Conservation (phyloP, 2,797 vertebrate genomes). For the Ptychadena robeensis region DNA sequence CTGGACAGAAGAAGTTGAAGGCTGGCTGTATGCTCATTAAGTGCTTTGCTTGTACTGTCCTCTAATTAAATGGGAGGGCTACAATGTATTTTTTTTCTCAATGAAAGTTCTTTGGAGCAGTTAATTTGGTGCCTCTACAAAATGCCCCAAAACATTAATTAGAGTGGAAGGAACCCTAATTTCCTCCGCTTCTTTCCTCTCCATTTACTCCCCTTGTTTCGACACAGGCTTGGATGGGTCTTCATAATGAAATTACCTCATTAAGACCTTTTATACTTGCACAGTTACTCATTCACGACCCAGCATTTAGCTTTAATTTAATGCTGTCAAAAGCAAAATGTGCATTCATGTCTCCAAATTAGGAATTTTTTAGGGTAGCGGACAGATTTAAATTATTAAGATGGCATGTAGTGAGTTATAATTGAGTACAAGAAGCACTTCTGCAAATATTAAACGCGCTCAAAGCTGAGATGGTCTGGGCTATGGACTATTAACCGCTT, state of each 20-base stretch:
- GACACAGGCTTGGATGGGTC: constrained; percentile 83
- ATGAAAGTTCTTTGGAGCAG: constrained; percentile 90
- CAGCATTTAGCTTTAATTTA: constrained; percentile 89
- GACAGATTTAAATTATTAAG: constrained; percentile 98
- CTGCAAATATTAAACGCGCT: constrained; percentile 92
- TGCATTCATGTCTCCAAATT: constrained; percentile 82
- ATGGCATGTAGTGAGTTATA: constrained; percentile 93
- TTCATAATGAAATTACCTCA: constrained; percentile 97
- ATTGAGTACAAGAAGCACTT: constrained; percentile 97
- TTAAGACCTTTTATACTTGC: constrained; percentile 88
- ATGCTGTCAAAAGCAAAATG: constrained; percentile 83
- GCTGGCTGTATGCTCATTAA: constrained; percentile 90
- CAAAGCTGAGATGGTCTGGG: constrained; percentile 77
- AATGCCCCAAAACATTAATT: constrained; percentile 93
- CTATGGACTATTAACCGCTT: constrained; percentile 92
- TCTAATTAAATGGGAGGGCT: constrained; percentile 89
- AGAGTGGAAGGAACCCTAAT: constrained; percentile 96
- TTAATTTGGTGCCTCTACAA: constrained; percentile 94
- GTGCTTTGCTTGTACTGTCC: constrained; percentile 89
- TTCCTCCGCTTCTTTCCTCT: constrained; percentile 85
- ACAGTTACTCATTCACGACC: constrained; percentile 91
- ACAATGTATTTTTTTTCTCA: constrained; percentile 88
- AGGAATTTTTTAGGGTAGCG: constrained; percentile 77
- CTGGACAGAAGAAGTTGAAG: constrained; percentile 81
- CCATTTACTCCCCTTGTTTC: constrained; percentile 81